These are phyloP conservation scores for Cygnus olor DNA, from an alignment of 2,797 vertebrate species.

Conservation along the genomic window DNA sequence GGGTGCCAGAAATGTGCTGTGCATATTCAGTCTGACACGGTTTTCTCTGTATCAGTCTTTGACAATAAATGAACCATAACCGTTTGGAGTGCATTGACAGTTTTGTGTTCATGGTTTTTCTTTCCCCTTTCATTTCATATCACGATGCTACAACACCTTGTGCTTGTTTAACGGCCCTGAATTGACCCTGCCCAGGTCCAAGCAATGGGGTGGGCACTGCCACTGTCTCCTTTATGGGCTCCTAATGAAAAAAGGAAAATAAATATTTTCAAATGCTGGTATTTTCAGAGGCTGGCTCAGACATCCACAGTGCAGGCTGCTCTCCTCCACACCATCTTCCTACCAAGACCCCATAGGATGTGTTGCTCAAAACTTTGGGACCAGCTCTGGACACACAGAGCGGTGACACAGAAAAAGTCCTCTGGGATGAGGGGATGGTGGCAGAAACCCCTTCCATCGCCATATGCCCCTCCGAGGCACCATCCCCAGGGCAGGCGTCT, in stretches of 20 bases:
- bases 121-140: not conserved
- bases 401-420: not conserved
- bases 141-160: not conserved
- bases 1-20: not conserved
- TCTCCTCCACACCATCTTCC: fast-evolving
- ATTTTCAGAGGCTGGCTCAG: not conserved
- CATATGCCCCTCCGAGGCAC: fast-evolving
- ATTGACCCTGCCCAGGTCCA: not conserved
- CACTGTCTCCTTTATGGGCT: not conserved
- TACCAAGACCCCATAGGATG: not conserved
- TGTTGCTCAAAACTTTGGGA: not conserved
- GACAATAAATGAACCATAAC: fast-evolving
- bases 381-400: not conserved
- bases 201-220: not conserved
- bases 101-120: not conserved
- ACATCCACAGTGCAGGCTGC: too few relatives aligned
- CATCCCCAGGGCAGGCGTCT: fast-evolving
- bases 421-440: fast-evolving
- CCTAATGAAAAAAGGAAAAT: not conserved
- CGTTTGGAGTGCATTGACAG: not conserved
- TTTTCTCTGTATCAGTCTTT: not conserved
- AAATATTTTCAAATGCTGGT: not conserved
- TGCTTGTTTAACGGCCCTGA: not conserved
- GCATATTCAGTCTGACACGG: fast-evolving
- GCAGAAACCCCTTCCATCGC: not conserved